Conservation (phyloP, 1,140 invertebrate species). For the Drosophila yakuba region DNA sequence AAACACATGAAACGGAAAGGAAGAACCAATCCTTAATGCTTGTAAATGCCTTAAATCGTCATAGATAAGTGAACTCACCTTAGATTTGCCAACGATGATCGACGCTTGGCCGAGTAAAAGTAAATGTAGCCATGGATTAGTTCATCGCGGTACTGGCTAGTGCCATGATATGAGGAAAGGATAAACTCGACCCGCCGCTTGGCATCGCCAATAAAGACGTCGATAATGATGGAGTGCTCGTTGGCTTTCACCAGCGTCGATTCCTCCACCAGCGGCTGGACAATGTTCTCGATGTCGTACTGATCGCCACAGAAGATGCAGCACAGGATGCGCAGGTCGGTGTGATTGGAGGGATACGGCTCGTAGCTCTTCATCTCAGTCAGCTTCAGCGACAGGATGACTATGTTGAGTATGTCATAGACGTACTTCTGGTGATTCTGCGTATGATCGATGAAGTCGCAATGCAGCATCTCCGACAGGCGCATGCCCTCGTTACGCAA, state of each 20-base stretch:
- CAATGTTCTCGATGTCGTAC: constrained; percentile 94
- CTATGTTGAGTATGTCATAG: constrained; percentile 81
- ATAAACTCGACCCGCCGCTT: constrained; percentile 96
- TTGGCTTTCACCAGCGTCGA: constrained; percentile 94
- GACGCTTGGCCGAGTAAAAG: constrained; percentile 97
- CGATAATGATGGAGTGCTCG: constrained; percentile 94
- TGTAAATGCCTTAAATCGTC: not conserved
- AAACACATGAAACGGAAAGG: not conserved
- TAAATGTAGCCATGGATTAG: constrained; percentile 98
- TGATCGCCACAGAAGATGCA: constrained; percentile 99
- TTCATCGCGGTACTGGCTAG: constrained; percentile 95
- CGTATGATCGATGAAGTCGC: constrained; percentile 83
- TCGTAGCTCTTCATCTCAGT: constrained; percentile 83
- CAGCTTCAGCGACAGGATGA: constrained; percentile 79
- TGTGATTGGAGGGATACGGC: constrained; percentile 83
- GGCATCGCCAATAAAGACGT: constrained; percentile 95
- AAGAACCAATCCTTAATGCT: not conserved
- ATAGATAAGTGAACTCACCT: constrained; percentile 88
- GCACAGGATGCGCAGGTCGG: constrained; percentile 92
- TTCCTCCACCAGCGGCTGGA: constrained; percentile 94
- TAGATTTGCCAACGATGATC: constrained; percentile 96
- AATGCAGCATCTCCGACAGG: constrained; percentile 92
- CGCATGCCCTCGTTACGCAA: constrained; percentile 95
- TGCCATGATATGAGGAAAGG: constrained; percentile 97
- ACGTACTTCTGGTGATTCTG: constrained; percentile 84